These are phyloP conservation scores for Sebastes baramenuke DNA, from an alignment of 2,797 vertebrate species.

Conservation along the genomic window DNA sequence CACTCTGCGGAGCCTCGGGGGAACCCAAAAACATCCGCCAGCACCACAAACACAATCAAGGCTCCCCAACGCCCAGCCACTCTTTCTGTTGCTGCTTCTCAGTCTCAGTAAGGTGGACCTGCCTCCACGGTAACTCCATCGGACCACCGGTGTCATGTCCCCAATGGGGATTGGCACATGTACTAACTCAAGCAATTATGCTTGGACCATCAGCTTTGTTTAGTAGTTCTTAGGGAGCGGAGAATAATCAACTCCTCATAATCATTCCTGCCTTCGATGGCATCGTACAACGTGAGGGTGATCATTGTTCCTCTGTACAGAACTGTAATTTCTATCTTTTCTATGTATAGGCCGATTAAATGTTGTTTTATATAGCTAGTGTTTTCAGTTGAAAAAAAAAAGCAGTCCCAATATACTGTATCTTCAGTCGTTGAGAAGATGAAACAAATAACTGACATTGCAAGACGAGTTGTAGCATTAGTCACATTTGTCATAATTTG, in stretches of 20 bases:
- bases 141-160: no score
- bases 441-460: not conserved
- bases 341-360: not conserved
- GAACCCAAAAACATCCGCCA: slow-evolving; percentile 23
- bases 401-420: not conserved
- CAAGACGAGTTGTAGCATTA: not conserved
- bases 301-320: not conserved
- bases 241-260: no score
- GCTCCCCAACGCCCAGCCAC: not conserved
- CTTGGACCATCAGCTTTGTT: no score
- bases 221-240: no score
- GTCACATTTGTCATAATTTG: not conserved
- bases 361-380: not conserved
- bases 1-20: slow-evolving; percentile 1
- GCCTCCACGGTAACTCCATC: no score
- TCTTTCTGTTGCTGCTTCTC: slow-evolving; percentile 1
- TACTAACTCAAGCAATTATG: no score
- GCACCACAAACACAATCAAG: slow-evolving; percentile 18
- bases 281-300: no score
- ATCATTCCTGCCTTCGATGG: no score
- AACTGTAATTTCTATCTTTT: not conserved
- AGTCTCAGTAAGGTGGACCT: not conserved
- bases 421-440: not conserved
- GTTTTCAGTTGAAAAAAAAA: not conserved
- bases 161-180: no score